Evolutionary conservation across 2,888 invertebrate species (phyloP), one percentile per base, ranked within the genome.

Genomic region (Atethmia centrago): DNA sequence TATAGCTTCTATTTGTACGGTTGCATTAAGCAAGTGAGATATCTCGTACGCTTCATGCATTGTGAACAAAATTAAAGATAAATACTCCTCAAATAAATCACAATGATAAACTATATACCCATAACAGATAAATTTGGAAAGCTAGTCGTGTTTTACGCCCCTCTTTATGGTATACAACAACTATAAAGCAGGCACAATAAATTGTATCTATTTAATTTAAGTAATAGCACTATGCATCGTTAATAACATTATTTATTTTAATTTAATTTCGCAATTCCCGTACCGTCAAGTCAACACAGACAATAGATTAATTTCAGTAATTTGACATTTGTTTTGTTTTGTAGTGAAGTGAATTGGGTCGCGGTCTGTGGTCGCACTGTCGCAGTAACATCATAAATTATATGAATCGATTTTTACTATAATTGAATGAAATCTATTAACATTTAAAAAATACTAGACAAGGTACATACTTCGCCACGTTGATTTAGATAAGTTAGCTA

Each of bases 41-140:
- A 98, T 97, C 92, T 98, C 98, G 90, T 99, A 99, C 0, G 99
- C 99, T 92, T 98, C 98, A 88, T 98, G 98, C 98, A 98, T 98
- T 85, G 67, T 91, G 49, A 68, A 62, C 53, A 36, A 58, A 74
- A 63, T 74, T 55, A 66, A 49, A 19, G 56, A 25, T 42, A 62
- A 55, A 21, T n/a, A 69, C 16, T 36, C 47, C 40, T 51, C 21
- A 61, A 62, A 49, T 28, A 40, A 36, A 61, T 49, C 51, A 49
- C 36, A 79, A 72, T 56, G 21, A n/a, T 69, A 71, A 19, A 71
- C 1, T 70, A 51, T 42, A 63, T 83, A 64, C 51, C 58, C 67
- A 61, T 64, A 62, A 0, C 84, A 83, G 55, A 31, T 31, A 45
- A 53, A 62, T 49, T 42, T 45, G 10, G 12, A 19, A 45, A 42